These are phyloP conservation scores for Serrognathus titanus DNA, from an alignment of 2,888 invertebrate genomes.

Conservation along the genomic window DNA sequence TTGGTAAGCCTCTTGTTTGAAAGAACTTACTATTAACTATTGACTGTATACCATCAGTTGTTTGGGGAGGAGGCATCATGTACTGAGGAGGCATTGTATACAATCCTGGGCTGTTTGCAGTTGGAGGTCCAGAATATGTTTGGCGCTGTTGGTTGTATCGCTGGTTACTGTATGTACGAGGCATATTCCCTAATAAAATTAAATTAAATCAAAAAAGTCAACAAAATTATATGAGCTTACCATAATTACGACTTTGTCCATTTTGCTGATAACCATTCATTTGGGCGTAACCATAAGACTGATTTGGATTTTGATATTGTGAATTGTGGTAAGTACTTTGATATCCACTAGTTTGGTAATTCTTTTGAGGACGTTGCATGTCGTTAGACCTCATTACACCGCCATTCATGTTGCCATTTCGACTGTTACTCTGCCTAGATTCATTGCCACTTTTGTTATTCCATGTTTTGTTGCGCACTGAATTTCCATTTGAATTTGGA, in stretches of 20 bases:
- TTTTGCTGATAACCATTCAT: constrained; percentile 32
- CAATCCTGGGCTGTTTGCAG: constrained; percentile 40
- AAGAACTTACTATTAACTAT: constrained; percentile 70
- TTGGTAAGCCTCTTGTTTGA: constrained; percentile 61
- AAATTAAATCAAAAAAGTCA: not conserved
- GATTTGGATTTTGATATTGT: constrained; percentile 47
- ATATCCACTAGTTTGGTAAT: constrained; percentile 58
- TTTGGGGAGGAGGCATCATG: constrained; percentile 40
- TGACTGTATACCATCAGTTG: constrained; percentile 52
- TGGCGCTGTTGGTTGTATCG: constrained; percentile 35
- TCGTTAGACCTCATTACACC: constrained; percentile 52
- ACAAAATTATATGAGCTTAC: constrained; percentile 18
- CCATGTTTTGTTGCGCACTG: constrained; percentile 39
- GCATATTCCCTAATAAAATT: constrained; percentile 20
- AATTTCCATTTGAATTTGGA: constrained; percentile 50
- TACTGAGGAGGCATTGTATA: constrained; percentile 47
- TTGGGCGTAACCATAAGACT: constrained; percentile 41
- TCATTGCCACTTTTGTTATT: constrained; percentile 33
- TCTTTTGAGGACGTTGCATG: constrained; percentile 53
- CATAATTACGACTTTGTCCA: constrained; percentile 27
- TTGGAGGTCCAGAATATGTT: constrained; percentile 37
- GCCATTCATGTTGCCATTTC: constrained; percentile 43
- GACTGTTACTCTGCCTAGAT: constrained; percentile 24
- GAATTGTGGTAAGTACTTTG: constrained; percentile 58
- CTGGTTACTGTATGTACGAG: constrained; percentile 24